Evolutionary conservation across 2,797 vertebrate genomes (phyloP).

Genomic region (Ambastaia sidthimunki): DNA sequence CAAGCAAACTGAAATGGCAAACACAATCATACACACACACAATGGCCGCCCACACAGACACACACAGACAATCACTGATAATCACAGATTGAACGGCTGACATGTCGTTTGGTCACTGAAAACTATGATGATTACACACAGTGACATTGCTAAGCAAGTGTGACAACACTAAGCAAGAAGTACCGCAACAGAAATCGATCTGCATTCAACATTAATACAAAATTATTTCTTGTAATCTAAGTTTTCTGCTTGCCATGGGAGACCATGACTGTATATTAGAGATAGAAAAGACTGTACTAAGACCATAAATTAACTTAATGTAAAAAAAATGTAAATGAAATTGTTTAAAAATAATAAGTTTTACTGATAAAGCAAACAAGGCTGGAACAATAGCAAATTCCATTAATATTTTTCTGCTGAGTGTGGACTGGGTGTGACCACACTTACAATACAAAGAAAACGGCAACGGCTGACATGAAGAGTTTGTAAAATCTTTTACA

Average conservation of each 20-base stretch:
- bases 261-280: not conserved
- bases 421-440: not conserved
- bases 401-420: not conserved
- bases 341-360: too few species aligned
- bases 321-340: too few species aligned
- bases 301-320: not conserved
- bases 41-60: constrained; percentile 58
- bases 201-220: not conserved
- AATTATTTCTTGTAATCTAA: not conserved
- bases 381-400: not conserved
- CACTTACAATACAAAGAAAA: not conserved
- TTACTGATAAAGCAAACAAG: not conserved
- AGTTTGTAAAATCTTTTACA: not conserved
- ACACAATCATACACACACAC: constrained; percentile 68
- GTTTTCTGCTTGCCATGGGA: not conserved
- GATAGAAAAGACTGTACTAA: not conserved
- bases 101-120: constrained; percentile 35
- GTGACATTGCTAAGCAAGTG: not conserved
- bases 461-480: constrained; percentile 4
- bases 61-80: constrained; percentile 46
- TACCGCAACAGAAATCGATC: not conserved
- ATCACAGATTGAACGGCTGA: constrained; percentile 45
- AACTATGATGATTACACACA: constrained; percentile 31
- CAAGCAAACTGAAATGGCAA: constrained; percentile 95
- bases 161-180: not conserved